Conservation (phyloP, 2,888 invertebrate genomes). For the Nomada hirtipes region DNA sequence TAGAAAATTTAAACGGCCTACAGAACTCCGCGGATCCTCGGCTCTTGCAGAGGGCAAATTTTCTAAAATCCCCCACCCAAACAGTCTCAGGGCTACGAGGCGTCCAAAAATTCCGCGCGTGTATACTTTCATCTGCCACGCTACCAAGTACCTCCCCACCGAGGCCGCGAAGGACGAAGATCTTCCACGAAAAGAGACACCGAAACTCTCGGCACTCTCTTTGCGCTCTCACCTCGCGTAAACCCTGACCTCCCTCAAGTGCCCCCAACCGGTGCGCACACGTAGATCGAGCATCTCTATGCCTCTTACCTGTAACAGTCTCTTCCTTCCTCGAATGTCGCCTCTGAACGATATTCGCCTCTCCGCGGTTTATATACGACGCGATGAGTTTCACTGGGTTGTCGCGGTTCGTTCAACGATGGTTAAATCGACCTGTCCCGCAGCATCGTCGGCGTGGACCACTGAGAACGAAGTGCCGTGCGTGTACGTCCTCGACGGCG, state of each 20-base stretch:
- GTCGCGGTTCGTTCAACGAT: not conserved
- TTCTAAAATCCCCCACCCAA: too few species aligned
- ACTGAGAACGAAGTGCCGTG: not conserved
- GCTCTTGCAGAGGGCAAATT: too few species aligned
- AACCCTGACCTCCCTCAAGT: constrained; percentile 4
- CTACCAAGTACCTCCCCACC: too few species aligned
- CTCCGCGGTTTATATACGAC: too few species aligned
- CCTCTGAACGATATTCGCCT: too few species aligned
- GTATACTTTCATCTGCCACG: too few species aligned
- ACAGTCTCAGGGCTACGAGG: too few species aligned
- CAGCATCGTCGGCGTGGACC: not conserved
- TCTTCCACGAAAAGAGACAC: too few species aligned
- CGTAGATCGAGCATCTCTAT: not conserved
- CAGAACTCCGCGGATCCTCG: too few species aligned
- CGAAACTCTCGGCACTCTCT: too few species aligned
- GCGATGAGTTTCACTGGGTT: not conserved
- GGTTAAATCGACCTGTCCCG: not conserved
- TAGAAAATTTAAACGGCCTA: not conserved
- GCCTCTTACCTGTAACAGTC: constrained; percentile 4
- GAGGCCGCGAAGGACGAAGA: too few species aligned
- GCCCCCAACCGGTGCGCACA: not conserved
- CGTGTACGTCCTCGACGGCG: not conserved
- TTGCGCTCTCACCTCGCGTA: not conserved
- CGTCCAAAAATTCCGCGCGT: too few species aligned
- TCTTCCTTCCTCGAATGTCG: not conserved